Percentiles rank a stretch among this genome's conserved stretches.
These are phyloP conservation scores for Aptenodytes patagonicus DNA, from an alignment of 2,113 vertebrate genomes.

Conservation along the genomic window DNA sequence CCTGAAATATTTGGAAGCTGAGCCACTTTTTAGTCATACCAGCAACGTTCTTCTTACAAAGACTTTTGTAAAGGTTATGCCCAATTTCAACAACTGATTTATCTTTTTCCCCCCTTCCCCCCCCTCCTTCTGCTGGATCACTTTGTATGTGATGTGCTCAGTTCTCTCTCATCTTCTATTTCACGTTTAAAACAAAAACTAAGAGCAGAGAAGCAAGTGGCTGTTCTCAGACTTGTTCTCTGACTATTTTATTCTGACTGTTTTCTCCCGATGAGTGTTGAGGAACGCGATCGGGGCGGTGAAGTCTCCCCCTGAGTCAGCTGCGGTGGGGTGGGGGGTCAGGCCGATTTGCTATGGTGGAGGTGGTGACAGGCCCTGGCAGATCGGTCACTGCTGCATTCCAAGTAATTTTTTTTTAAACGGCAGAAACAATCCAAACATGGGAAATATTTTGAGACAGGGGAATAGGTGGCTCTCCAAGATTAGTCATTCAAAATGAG, in stretches of 20 bases:
- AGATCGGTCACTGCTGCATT: background rate
- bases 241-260: background rate
- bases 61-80: conserved; percentile 26
- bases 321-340: conserved; percentile 27
- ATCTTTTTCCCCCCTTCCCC: background rate
- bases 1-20: conserved; percentile 64
- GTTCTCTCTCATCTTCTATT: background rate
- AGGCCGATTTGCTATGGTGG: conserved; percentile 27
- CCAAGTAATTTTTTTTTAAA: background rate
- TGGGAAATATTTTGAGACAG: conserved; percentile 31
- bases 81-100: background rate
- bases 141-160: background rate
- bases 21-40: conserved; percentile 51
- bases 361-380: conserved; percentile 60
- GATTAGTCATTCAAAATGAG: background rate
- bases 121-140: background rate
- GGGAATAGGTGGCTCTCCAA: conserved; percentile 12
- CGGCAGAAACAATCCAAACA: conserved; percentile 10
- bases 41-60: background rate
- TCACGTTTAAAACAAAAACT: background rate
- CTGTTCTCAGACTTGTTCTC: background rate
- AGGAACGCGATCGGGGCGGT: background rate
- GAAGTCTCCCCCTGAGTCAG: conserved; percentile 36
- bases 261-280: background rate
- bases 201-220: background rate